Evolutionary conservation across 2,888 invertebrate genomes (phyloP).

Genomic region (Heterodera filipjevi): DNA sequence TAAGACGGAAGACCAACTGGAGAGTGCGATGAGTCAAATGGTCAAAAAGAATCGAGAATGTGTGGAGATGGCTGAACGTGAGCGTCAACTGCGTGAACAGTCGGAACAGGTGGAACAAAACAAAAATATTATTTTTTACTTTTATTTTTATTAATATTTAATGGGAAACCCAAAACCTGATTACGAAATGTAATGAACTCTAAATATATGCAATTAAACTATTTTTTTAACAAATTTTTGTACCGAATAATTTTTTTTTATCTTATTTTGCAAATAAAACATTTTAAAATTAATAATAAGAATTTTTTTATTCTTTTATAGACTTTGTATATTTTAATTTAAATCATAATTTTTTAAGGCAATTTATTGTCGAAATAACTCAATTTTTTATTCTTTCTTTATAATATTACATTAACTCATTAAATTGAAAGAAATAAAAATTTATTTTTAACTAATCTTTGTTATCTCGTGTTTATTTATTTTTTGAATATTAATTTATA

Average conservation of each 20-base stretch:
- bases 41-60: conserved; percentile 68
- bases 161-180: no score
- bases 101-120: conserved; percentile 63
- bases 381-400: not conserved
- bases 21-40: conserved; percentile 67
- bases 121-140: not conserved
- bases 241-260: no score
- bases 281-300: no score
- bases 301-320: no score
- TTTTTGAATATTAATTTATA: not conserved
- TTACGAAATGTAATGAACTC: no score
- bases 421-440: no score
- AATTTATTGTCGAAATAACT: not conserved
- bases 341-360: no score
- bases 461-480: not conserved
- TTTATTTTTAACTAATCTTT: no score
- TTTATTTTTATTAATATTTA: no score
- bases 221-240: no score
- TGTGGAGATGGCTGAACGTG: conserved; percentile 77
- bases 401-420: not conserved
- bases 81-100: conserved; percentile 73
- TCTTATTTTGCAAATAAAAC: not conserved
- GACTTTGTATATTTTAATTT: no score
- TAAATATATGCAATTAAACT: no score
- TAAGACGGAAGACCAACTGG: conserved; percentile 68